Percentiles rank a stretch among this genome's conserved stretches.
phyloP scores from a whole-genome alignment of 2,113 vertebrate species.

The Leucopsar rothschildi region DNA sequence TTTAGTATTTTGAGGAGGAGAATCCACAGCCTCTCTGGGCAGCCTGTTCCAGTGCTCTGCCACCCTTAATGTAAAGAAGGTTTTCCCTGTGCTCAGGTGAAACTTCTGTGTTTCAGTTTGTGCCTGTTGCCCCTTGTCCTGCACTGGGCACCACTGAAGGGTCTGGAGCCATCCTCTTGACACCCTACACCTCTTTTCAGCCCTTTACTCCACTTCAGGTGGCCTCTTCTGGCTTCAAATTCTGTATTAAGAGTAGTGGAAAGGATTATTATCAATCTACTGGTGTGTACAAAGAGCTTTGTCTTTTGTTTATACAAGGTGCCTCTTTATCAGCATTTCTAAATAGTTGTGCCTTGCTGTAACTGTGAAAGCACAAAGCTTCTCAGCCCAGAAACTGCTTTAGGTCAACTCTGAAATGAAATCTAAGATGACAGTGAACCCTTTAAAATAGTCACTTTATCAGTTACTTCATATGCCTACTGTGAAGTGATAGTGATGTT shows the following conservation, averaged over 20 bases:
- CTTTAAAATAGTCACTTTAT: not conserved
- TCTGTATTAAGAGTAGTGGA: not conserved
- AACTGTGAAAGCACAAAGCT: not conserved
- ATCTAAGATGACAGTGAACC: not conserved
- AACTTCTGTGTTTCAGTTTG: not conserved
- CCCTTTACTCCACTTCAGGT: not conserved
- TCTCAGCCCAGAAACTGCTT: not conserved
- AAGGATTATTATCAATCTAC: not conserved
- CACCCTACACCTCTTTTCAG: not conserved
- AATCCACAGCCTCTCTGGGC: not conserved
- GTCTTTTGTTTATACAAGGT: not conserved
- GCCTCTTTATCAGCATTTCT: not conserved
- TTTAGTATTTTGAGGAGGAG: not conserved
- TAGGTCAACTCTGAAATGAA: not conserved
- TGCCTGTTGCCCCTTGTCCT: not conserved
- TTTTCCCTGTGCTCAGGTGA: not conserved
- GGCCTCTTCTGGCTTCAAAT: not conserved
- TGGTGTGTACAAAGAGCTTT: not conserved
- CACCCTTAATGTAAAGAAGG: not conserved
- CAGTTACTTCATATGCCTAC: not conserved
- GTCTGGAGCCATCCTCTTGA: not conserved
- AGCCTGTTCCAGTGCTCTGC: not conserved
- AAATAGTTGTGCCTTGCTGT: not conserved
- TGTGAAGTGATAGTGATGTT: not conserved
- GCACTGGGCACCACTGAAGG: fast-evolving